These are phyloP conservation scores for Callospermophilus lateralis DNA, from an alignment of 2,113 vertebrate species.

Conservation along the genomic window DNA sequence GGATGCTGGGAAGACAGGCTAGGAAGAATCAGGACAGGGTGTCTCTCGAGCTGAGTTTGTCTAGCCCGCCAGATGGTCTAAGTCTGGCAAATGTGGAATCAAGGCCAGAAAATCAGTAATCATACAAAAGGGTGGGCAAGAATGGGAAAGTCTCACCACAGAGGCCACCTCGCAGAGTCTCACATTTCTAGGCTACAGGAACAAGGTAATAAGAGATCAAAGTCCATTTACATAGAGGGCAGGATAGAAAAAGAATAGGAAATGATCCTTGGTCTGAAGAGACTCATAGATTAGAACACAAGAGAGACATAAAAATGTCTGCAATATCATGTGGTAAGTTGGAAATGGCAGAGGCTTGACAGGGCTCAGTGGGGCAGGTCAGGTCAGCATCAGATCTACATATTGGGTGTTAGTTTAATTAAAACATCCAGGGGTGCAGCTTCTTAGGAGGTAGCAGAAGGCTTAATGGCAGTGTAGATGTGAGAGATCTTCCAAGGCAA, in stretches of 20 bases:
- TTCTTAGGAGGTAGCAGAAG: not conserved
- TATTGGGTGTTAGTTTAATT: not conserved
- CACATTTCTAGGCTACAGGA: not conserved
- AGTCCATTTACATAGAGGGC: not conserved
- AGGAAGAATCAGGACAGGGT: slow-evolving; percentile 62
- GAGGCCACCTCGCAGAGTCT: not conserved
- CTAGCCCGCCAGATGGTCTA: slow-evolving; percentile 66
- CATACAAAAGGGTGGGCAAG: slow-evolving; percentile 53
- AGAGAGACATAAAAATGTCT: not conserved
- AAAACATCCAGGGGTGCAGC: not conserved
- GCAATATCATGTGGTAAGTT: not conserved
- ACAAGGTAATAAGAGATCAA: not conserved
- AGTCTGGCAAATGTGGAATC: slow-evolving; percentile 66
- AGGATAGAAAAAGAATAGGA: not conserved
- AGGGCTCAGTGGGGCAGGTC: not conserved
- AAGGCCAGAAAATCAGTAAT: slow-evolving; percentile 67
- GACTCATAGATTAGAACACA: not conserved
- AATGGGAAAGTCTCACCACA: slow-evolving; percentile 48
- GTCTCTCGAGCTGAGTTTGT: slow-evolving; percentile 56
- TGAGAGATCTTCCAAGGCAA: not conserved
- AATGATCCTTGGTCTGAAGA: slow-evolving; percentile 25
- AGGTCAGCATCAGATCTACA: not conserved
- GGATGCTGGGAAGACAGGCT: not conserved
- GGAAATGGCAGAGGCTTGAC: not conserved
- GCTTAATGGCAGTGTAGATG: not conserved